Conservation (phyloP, 2,888 invertebrate species). For the Thereva nobilitata region DNA sequence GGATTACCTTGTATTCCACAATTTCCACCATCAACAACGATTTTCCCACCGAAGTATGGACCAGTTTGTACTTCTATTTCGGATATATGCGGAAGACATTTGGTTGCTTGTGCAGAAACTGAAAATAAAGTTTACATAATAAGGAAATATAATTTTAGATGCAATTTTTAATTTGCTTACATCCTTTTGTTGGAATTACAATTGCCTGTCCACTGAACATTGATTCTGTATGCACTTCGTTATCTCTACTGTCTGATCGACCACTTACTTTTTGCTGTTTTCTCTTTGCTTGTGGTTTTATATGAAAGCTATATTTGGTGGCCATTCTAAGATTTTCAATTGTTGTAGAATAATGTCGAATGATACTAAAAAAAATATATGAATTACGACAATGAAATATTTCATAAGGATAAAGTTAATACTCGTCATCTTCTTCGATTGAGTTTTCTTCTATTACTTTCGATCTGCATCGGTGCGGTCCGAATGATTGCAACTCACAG, state of each 20-base stretch:
- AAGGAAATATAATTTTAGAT: background rate
- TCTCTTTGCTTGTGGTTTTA: conserved; percentile 64
- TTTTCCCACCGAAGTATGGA: conserved; percentile 77
- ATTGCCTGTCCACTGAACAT: conserved; percentile 68
- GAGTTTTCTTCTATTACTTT: conserved; percentile 54
- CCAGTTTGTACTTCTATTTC: conserved; percentile 84
- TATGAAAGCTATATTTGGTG: conserved; percentile 79
- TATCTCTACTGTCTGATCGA: conserved; percentile 57
- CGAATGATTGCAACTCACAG: conserved; percentile 80
- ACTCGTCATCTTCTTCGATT: conserved; percentile 41
- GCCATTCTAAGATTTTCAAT: conserved; percentile 78
- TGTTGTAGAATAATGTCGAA: conserved; percentile 63
- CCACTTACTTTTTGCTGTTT: conserved; percentile 58
- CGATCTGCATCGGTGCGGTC: conserved; percentile 73
- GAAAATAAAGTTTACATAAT: conserved; percentile 34
- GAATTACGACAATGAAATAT: background rate
- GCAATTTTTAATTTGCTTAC: conserved; percentile 62
- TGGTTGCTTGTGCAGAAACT: conserved; percentile 82
- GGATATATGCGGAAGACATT: conserved; percentile 78
- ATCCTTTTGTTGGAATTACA: conserved; percentile 80
- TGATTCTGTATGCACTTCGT: conserved; percentile 58
- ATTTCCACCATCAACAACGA: conserved; percentile 72
- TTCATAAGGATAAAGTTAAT: background rate
- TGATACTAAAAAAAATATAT: conserved; percentile 44
- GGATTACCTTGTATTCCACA: conserved; percentile 78